Conservation (phyloP, 2,113 vertebrate species). For the Philantomba maxwellii region DNA sequence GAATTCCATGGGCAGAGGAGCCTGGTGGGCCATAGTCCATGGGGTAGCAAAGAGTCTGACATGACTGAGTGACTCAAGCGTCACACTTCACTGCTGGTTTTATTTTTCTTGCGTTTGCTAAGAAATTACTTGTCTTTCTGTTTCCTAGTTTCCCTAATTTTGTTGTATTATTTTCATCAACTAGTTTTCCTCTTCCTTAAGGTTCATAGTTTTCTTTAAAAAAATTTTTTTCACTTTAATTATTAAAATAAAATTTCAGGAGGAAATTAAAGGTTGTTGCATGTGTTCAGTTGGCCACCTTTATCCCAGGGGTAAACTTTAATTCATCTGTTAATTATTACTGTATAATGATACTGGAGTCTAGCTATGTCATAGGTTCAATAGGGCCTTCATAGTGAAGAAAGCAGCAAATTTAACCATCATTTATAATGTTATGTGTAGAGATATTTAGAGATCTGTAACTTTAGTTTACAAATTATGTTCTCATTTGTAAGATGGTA, state of each 20-base stretch:
- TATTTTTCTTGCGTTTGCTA: neutral
- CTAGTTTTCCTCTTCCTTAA: neutral
- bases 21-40: neutral
- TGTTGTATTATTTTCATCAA: neutral
- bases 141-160: neutral
- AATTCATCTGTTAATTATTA: neutral
- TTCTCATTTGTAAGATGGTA: neutral
- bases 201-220: neutral
- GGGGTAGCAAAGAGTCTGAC: neutral
- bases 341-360: neutral
- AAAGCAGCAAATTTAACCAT: neutral
- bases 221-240: neutral
- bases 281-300: neutral
- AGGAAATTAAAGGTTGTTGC: neutral
- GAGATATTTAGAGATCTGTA: neutral
- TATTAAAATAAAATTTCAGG: neutral
- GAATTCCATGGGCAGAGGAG: neutral
- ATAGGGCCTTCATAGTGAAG: neutral
- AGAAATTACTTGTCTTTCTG: neutral
- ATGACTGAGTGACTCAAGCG: neutral
- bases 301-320: neutral
- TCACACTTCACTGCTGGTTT: neutral
- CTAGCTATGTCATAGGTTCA: neutral
- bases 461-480: neutral
- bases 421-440: neutral